phyloP scores from a whole-genome alignment of 1,140 invertebrate species.

The Acyrthosiphon pisum region DNA sequence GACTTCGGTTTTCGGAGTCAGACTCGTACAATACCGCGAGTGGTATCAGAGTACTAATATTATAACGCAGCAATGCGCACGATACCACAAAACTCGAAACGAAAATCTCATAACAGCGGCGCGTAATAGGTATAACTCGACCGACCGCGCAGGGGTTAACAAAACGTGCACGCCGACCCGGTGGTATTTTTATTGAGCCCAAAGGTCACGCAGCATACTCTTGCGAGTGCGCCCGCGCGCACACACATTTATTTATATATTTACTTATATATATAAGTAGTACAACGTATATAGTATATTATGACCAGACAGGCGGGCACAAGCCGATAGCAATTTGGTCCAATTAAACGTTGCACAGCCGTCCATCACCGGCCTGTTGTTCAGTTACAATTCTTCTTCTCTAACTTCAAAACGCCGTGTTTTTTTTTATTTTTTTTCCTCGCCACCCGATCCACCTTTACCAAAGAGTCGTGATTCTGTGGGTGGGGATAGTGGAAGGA shows the following conservation, averaged over 20 bases:
- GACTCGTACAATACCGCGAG: not conserved
- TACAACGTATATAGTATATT: too few relatives aligned
- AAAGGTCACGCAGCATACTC: slow-evolving; percentile 15
- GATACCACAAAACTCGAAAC: not conserved
- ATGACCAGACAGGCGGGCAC: not conserved
- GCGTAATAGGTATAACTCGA: not conserved
- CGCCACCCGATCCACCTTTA: too few relatives aligned
- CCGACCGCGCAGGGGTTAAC: slow-evolving; percentile 15
- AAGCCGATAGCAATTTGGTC: slow-evolving; percentile 40
- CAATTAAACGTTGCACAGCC: slow-evolving; percentile 20
- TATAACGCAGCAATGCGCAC: not conserved
- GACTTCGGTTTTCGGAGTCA: not conserved
- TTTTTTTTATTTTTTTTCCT: too few relatives aligned
- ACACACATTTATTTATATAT: too few relatives aligned
- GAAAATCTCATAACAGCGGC: not conserved
- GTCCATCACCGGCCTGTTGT: not conserved
- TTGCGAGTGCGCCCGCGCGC: not conserved
- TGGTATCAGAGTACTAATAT: not conserved
- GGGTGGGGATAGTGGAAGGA: too few relatives aligned
- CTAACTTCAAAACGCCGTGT: not conserved
- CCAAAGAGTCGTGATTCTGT: not conserved
- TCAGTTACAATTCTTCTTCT: not conserved
- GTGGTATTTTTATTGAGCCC: slow-evolving; percentile 40
- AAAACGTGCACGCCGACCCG: not conserved
- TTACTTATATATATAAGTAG: not conserved